These are phyloP conservation scores for Mionectes macconnelli DNA, from an alignment of 2,113 vertebrate species.

Conservation along the genomic window DNA sequence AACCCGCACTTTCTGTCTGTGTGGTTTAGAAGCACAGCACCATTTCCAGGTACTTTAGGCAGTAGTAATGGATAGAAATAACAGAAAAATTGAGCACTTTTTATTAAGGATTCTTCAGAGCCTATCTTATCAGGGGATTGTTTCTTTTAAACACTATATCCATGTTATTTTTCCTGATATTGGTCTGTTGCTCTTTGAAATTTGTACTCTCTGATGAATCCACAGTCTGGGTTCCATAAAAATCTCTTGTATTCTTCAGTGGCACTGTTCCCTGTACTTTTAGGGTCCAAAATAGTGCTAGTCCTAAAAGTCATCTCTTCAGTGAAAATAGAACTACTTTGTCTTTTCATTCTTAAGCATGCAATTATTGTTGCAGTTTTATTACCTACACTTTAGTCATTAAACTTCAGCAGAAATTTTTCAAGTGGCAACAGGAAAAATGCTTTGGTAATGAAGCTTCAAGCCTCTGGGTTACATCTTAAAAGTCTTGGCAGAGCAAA, in stretches of 20 bases:
- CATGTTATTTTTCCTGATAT: neutral
- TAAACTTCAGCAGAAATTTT: neutral
- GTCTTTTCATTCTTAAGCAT: neutral
- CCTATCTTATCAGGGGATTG: neutral
- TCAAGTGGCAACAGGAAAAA: neutral
- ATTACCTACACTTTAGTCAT: neutral
- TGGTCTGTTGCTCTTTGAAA: neutral
- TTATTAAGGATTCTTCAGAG: neutral
- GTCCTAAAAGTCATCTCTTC: neutral
- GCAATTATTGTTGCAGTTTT: neutral
- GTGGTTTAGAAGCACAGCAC: neutral
- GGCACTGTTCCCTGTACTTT: neutral
- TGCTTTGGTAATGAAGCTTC: neutral
- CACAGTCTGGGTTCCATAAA: neutral
- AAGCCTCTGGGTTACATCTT: slow-evolving; percentile 73
- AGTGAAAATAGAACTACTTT: neutral
- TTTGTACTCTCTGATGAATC: neutral
- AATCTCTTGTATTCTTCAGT: neutral
- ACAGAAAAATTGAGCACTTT: neutral
- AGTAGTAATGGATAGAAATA: neutral
- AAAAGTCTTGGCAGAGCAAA: slow-evolving; percentile 51
- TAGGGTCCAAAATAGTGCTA: neutral
- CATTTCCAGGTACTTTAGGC: neutral
- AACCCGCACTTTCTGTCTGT: neutral
- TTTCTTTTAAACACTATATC: neutral